Evolutionary conservation across 2,113 vertebrate species (phyloP).

Genomic region (Hippocampus abdominalis): DNA sequence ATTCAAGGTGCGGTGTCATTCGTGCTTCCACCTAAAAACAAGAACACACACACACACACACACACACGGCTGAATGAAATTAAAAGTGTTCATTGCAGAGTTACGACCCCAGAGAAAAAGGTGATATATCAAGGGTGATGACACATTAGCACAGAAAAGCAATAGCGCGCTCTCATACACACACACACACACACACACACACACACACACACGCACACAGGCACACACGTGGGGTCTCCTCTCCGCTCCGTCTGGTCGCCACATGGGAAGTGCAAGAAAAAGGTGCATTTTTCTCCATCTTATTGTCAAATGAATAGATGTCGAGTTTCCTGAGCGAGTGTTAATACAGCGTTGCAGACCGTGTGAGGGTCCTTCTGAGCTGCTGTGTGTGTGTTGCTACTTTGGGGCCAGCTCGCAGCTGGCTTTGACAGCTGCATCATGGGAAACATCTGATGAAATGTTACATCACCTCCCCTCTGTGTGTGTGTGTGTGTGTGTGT

Average conservation of each 20-base stretch:
- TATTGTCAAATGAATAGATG: not conserved
- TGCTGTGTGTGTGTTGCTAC: slow-evolving; percentile 34
- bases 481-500: slow-evolving; percentile 18
- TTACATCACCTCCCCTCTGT: slow-evolving; percentile 58
- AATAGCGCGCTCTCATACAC: not conserved
- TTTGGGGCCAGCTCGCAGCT: slow-evolving; percentile 52
- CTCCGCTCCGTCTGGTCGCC: too few species aligned
- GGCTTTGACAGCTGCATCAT: slow-evolving; percentile 63
- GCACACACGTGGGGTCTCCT: not conserved
- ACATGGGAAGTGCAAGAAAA: too few species aligned
- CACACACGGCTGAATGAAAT: not conserved
- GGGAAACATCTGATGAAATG: slow-evolving; percentile 60
- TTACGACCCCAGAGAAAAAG: too few species aligned
- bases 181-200: slow-evolving; percentile 11
- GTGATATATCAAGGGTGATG: too few species aligned
- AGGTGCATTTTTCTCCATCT: not conserved
- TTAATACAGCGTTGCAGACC: not conserved
- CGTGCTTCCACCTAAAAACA: too few species aligned
- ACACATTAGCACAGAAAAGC: not conserved
- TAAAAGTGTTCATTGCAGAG: too few species aligned
- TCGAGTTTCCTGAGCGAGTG: not conserved
- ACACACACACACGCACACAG: slow-evolving; percentile 16
- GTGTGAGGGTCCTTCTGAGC: not conserved
- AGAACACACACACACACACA: slow-evolving; percentile 45
- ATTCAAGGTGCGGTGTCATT: too few species aligned